Evolutionary conservation across 2,113 vertebrate species (phyloP).

Genomic region (Vombatus ursinus): DNA sequence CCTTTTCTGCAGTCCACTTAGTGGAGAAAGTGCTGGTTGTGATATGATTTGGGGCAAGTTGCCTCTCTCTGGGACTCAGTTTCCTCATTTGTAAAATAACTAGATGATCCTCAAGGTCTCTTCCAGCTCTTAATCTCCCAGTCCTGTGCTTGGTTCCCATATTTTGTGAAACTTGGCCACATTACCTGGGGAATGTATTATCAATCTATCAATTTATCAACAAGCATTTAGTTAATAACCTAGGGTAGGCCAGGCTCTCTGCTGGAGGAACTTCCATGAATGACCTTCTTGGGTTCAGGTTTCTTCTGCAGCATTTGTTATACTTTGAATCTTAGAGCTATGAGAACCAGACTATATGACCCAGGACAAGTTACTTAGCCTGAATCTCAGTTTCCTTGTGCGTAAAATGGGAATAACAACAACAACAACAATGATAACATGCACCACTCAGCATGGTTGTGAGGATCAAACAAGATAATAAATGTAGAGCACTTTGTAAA

Average conservation of each 20-base stretch:
- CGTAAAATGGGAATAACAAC: conserved; percentile 14
- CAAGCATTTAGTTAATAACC: neutral
- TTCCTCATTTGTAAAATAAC: neutral
- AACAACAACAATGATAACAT: neutral
- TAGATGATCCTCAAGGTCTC: neutral
- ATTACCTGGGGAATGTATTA: neutral
- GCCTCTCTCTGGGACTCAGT: neutral
- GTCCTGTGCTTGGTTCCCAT: neutral
- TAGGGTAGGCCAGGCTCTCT: neutral
- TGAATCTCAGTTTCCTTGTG: conserved; percentile 12
- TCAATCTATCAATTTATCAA: conserved; percentile 7
- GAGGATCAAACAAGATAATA: neutral
- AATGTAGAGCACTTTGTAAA: neutral
- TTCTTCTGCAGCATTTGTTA: neutral
- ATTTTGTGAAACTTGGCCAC: neutral
- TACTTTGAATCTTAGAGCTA: neutral
- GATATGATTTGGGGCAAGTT: neutral
- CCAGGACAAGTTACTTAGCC: neutral
- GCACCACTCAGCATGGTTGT: neutral
- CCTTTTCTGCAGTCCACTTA: neutral
- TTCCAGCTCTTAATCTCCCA: neutral
- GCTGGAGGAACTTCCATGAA: neutral
- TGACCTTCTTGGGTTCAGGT: neutral
- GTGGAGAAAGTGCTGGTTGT: neutral
- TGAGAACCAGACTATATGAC: neutral